Base-by-base conservation (phyloP, 2,797 vertebrate species). In the Hypotaenidia okinawae region DNA sequence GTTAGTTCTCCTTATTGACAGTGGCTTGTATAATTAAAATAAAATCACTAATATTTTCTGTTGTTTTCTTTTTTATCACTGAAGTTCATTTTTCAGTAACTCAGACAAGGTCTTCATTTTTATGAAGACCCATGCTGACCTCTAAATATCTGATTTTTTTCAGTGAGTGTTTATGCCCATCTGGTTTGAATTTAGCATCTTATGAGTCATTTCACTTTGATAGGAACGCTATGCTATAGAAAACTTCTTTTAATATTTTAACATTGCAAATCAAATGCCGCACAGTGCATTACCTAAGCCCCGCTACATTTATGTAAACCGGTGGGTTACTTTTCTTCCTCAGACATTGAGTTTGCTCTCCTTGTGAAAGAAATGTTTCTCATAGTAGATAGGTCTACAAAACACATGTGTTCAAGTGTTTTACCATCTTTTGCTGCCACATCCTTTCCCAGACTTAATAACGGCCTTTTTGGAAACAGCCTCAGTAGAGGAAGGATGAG, bases 161-260 rank as follows among this genome's bases (percentile, higher is more conserved):
- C 91, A 94, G 96, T 96, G 97, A 97, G 96, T 97, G 96, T 98
- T 98, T 98, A 97, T 97, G 96, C 97, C 98, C 98, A 98, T 98
- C 97, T 98, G 98, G 98, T 98, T 98, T 98, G 98, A 97, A 98
- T 98, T 98, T 98, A 97, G 92, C 95, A 97, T 98, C 98, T 97
- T 98, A 98, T 98, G 98, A 98, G 98, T 98, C 98, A 98, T 98
- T 98, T 98, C 97, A 97, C 97, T 98, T 98, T 97, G 98, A 98
- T 98, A 98, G 97, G 96, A 98, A 96, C 96, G 91, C 98, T 97
- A 89, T 92, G 95, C 97, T 97, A 93, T 94, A 98, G 97, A 97
- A 98, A 98, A 97, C 96, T 95, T 95, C 96, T 98, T 97, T 94
- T 98, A 98, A 98, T 97, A 98, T 97, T 98, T 98, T 97, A 98